Base-by-base conservation (phyloP, 1,140 invertebrate genomes). In the Pseudoatta argentina region DNA sequence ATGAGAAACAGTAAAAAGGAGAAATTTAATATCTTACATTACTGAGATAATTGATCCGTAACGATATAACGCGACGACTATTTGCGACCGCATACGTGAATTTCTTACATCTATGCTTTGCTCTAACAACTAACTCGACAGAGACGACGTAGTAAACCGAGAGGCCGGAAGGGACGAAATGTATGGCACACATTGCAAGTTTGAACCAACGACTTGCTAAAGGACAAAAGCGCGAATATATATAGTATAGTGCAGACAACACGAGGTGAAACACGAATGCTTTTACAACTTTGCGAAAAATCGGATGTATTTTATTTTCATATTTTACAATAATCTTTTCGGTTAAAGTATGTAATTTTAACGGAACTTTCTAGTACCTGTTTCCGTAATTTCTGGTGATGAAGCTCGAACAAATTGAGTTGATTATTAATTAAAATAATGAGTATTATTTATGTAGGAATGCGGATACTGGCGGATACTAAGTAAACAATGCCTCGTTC, bases 1-100 rank as follows among this genome's bases (percentile, higher is more conserved):
- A 39, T 5, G 39, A 66, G 24, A 57, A 48, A 53, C 48, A 55
- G 44, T 87, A 83, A 89, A 87, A 89, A n/a, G 6, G 59, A 83
- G 87, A 86, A 66, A 89, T 69, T 87, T 81, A 34, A 61, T 55
- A 57, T 55, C 67, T 8, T 5, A 16, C 59, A 48, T 72, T 63
- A 79, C 77, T 10, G 48, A 18, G 39, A 39, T 79, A 61, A 83
- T 73, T 83, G 79, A 83, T 14, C 44, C 39, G 44, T 34, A 73
- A 75, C 48, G 57, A 61, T 48, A 82, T 59, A 44, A 27, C 12
- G 39, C 67, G 12, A 44, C 21, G n/a, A 18, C n/a, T 14, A 24
- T 14, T 8, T 12, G 30, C 30, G 79, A 75, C 16, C 63, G 6
- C 7, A 21, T 21, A 34, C 34, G 79, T 7, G 55, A 61, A 61